phyloP scores from a whole-genome alignment of 2,113 vertebrate genomes.

The Phaetusa simplex region DNA sequence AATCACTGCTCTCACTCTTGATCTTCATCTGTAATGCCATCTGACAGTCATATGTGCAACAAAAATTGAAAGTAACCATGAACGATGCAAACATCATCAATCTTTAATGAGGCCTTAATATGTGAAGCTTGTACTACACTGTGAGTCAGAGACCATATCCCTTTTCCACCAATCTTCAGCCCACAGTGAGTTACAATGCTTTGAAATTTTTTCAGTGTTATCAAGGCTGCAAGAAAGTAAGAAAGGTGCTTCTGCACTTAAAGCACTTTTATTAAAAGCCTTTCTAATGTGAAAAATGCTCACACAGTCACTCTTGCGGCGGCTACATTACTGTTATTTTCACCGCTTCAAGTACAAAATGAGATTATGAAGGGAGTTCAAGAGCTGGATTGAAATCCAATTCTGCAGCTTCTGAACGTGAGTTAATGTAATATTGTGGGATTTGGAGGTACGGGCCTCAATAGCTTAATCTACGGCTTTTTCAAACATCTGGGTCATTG shows the following conservation, averaged over 20 bases:
- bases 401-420: slow-evolving; percentile 66
- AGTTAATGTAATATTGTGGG: slow-evolving; percentile 69
- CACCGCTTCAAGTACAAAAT: slow-evolving; percentile 70
- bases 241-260: slow-evolving; percentile 10
- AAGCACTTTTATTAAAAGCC: slow-evolving; percentile 67
- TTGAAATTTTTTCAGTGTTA: not conserved
- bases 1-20: not conserved
- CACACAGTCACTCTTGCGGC: slow-evolving; percentile 57
- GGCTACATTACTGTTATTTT: slow-evolving; percentile 65
- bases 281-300: slow-evolving; percentile 69
- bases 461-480: slow-evolving; percentile 59
- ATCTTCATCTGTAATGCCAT: not conserved
- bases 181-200: not conserved
- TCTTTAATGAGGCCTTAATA: slow-evolving; percentile 20
- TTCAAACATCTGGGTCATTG: slow-evolving; percentile 72
- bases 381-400: slow-evolving; percentile 73
- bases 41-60: slow-evolving; percentile 1
- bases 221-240: not conserved
- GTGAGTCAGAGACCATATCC: not conserved
- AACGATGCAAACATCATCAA: slow-evolving; percentile 13
- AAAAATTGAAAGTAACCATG: slow-evolving; percentile 13
- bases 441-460: slow-evolving; percentile 57
- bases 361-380: slow-evolving; percentile 69
- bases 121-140: not conserved
- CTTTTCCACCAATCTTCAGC: not conserved